A percentile compares a stretch with the other conserved stretches of the same genome.
Conservation (phyloP, 2,113 vertebrate species). For the Athene noctua region DNA sequence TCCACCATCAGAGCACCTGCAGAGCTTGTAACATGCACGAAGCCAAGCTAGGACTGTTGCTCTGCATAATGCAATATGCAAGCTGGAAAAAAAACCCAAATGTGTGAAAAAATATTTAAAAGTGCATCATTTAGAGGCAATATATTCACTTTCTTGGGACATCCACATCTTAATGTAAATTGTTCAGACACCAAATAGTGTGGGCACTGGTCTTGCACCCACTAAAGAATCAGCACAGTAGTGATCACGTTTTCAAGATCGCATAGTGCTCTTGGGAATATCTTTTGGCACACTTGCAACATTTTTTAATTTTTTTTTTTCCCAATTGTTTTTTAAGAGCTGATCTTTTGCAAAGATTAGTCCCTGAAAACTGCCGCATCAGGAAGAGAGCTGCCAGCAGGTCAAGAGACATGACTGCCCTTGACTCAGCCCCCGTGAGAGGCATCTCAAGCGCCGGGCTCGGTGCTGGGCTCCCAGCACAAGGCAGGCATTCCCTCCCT, state of each 20-base stretch:
- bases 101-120: not conserved
- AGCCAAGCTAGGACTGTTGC: not conserved
- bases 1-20: not conserved
- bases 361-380: not conserved
- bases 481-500: not conserved
- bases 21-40: not conserved
- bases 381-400: not conserved
- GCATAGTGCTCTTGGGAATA: not conserved
- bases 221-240: not conserved
- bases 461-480: not conserved
- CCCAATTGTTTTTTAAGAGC: not conserved
- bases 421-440: not conserved
- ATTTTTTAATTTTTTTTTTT: not conserved
- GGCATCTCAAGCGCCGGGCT: rapidly evolving
- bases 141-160: not conserved
- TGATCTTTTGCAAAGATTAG: not conserved
- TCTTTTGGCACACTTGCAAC: not conserved
- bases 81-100: not conserved
- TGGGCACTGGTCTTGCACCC: not conserved
- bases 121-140: not conserved
- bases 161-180: not conserved
- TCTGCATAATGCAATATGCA: not conserved
- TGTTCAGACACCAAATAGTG: not conserved
- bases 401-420: not conserved
- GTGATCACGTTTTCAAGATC: not conserved